Base-by-base conservation (phyloP, 2,113 vertebrate species). In the Tyrannus savana region DNA sequence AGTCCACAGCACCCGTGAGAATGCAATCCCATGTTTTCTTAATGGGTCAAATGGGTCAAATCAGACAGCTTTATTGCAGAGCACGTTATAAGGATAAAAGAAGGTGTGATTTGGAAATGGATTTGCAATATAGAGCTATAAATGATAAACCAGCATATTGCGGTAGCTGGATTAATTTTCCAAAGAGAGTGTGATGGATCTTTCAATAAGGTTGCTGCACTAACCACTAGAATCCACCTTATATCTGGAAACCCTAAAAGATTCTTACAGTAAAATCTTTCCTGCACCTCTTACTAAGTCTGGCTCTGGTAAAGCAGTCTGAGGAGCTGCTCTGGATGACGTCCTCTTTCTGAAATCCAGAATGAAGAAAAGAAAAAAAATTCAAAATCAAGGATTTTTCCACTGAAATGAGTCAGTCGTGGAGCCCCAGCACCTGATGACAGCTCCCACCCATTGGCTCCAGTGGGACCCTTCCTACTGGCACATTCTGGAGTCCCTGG, bases 1-100 rank as follows among this genome's bases (percentile, higher is more conserved):
- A 39, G 47, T 71, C 17, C 23, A 71, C 41, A 42, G 47, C 0
- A 0, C 12, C 19, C 8, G 5, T 9, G 27, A 60, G 11, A 64
- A 73, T 0, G 3, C 44, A 68, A 31, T 64, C 17, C 17, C 7
- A 5, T 18, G 28, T 50, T 69, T 73, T 69, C 77, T 68, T 33
- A 23, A 41, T 67, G 27, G 31, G 46, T 28, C 31, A 71, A 23
- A 41, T 67, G 27, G 31, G 46, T 28, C 31, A 71, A 30, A 89
- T 44, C 27, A 81, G 9, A 6, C 2, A 1, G 9, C 22, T 72
- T 79, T 21, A 46, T 19, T 30, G 39, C 53, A 72, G 44, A 84
- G 8, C 17, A 14, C 60, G 4, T 27, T 53, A 4, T 16, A 78
- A 78, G 10, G 23, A 49, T 56, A 60, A 74, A 90, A 64, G 9